A percentile compares a stretch with the other conserved stretches of the same genome.
phyloP scores from a whole-genome alignment of 2,113 vertebrate species.

The Sigmodon hispidus region DNA sequence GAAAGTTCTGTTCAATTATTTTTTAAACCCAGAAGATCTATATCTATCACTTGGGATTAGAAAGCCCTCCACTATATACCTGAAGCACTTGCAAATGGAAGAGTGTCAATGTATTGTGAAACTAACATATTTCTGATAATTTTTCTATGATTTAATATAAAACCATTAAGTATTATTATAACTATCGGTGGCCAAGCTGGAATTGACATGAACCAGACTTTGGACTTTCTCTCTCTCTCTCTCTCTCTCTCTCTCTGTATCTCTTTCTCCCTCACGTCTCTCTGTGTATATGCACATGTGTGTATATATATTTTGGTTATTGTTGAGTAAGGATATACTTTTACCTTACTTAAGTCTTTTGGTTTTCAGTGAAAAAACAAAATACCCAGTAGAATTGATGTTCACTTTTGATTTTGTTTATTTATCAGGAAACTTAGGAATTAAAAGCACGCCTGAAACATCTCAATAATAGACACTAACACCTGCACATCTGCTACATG shows the following conservation, averaged over 20 bases:
- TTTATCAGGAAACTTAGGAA: conserved; percentile 35
- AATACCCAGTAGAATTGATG: background rate
- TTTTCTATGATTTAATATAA: conserved; percentile 44
- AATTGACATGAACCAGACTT: conserved; percentile 37
- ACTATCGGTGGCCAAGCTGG: background rate
- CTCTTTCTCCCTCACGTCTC: background rate
- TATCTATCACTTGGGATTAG: conserved; percentile 19
- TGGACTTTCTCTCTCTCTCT: background rate
- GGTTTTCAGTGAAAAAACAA: conserved; percentile 46
- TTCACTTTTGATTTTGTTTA: background rate
- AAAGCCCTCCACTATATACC: background rate
- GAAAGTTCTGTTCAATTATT: background rate
- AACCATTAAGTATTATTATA: background rate
- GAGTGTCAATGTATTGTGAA: conserved; percentile 14
- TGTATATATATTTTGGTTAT: background rate
- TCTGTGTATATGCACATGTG: background rate
- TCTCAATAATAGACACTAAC: background rate
- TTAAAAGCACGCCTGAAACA: background rate
- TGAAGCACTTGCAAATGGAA: conserved; percentile 23
- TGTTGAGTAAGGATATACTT: background rate
- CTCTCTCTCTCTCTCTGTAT: background rate
- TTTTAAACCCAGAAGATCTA: background rate
- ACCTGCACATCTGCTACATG: background rate
- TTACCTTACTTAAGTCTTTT: background rate
- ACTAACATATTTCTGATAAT: conserved; percentile 34